Base-by-base conservation (phyloP, 2,888 invertebrate species). In the Microplitis deprimator region DNA sequence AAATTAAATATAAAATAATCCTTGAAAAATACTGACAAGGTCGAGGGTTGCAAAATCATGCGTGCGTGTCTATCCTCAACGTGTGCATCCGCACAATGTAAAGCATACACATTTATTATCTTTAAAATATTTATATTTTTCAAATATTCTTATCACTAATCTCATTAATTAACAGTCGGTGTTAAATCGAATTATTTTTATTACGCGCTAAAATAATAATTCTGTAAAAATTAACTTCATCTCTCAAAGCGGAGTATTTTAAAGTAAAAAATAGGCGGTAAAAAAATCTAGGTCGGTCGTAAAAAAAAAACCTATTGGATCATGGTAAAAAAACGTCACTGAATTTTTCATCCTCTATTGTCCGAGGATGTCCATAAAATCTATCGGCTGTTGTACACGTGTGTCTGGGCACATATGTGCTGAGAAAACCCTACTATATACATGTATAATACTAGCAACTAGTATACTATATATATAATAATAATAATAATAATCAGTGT, bases 61-160 rank as follows among this genome's bases (percentile, higher is more conserved):
- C 79, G 81, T 84, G 87, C 86, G 85, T 87, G 85, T 86, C 87
- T 85, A 86, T 86, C 86, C 10, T 74, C 86, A 86, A 86, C 86
- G 86, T 86, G 83, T 86, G 87, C 85, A 84, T 87, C 82, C 86
- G 84, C 83, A 84, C 81, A 84, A 82, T 85, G 16, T 62, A 84
- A 76, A 83, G 83, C 83, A 80, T 80, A 83, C 79, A 83, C 84
- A 80, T 65, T 29, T 29, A 29, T 65, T 65, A 65, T 38, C 38
- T 10, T 10, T 65, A 50, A 10, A 50, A 8, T 29, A 6, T 17
- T n/a, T 20, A 29, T 62, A 13, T 16, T 13, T 17, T 62, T 17
- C 7, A 17, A 17, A 62, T 29, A 38, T 65, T 38, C 38, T 38
- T 65, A 65, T 65, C 38, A 65, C 38, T 38, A 8, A 65, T 13